Evolutionary conservation across 1,140 invertebrate species (phyloP), one percentile per base, ranked within the genome.

Genomic region (Pachypeltis micranthus): DNA sequence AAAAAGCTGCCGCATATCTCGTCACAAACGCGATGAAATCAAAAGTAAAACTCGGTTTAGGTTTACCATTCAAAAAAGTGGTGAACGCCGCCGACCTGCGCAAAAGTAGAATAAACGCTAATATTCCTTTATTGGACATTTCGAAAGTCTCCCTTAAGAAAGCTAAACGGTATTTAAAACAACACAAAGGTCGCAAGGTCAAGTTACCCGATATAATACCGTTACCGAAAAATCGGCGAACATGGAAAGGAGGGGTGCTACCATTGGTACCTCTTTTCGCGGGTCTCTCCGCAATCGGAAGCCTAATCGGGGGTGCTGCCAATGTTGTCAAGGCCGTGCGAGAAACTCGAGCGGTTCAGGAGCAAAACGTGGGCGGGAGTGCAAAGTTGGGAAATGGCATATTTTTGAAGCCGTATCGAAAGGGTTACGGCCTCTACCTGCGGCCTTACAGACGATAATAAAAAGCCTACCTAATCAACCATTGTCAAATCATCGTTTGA

Each of bases 341-440:
- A 63, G 67, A 69, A 60, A 69, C 66, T 16, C 66, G 65, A 60
- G 47, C 59, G 34, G 66, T 70, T 26, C 63, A 67, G 65, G 61
- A 70, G 65, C 55, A 65, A 24, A 39, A 39, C 7, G 31, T 39
- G 7, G 16, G 16, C 31, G 16, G n/a, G n/a, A 39, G 7, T 67
- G 73, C 14, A 56, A 68, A 61, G 71, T 73, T 65, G 61, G 55
- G 7, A 54, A 72, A 67, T 61, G 70, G 25, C 71, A 72, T 67
- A 75, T 74, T 69, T 63, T 63, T 66, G 67, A 59, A 12, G 72
- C 72, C 71, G 71, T 24, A n/a, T n/a, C n/a, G n/a, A n/a, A n/a
- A n/a, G n/a, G n/a, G n/a, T n/a, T n/a, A n/a, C n/a, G n/a, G n/a
- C 1, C 67, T 72, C 56, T 69, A 71, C 61, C 51, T 74, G 28